Base-by-base conservation (phyloP, 2,888 invertebrate genomes). In the Acleris literana region DNA sequence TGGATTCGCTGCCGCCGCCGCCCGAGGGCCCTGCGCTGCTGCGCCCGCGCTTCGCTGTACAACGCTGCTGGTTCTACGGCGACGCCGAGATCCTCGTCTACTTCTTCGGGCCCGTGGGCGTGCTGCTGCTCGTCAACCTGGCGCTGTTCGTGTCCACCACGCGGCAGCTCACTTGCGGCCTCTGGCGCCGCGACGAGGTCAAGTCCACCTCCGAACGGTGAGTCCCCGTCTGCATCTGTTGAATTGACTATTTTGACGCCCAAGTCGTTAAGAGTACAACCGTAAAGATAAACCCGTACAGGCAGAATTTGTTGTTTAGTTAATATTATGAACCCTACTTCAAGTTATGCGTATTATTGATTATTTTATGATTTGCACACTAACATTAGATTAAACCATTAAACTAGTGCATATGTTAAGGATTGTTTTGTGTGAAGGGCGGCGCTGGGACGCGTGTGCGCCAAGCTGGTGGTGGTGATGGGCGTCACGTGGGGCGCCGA, bases 171-270 rank as follows among this genome's bases (percentile, higher is more conserved):
- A 97, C 97, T 22, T 97, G 97, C 84, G 97, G 97, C 56, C 93
- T 97, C 56, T 97, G 97, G 97, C 97, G 97, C 81, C 95, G 96
- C 70, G 97, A 97, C 86, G 95, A 97, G 75, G 97, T 97, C 76
- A 97, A 97, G 93, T 96, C 97, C 56, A 96, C 97, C 39, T 88
- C 90, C 13, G 91, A 92, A 71, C 78, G 89, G 88, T 88, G 63
- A 78, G 77, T 71, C 1, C 16, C n/a, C 25, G 25, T 53, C 7
- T 17, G 33, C 33, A 4, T 49, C n/a, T 17, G 18, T 18, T 18
- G 7, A 9, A 33, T 7, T 7, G 33, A 9, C 33, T 33, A 33
- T 29, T 7, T 29, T 1, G 18, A 18, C 3, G 16, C 9, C n/a
- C 18, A 18, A n/a, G 18, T 48, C 7, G 9, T 43, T 43, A 13